phyloP scores from a whole-genome alignment of 2,797 vertebrate genomes.

The Coregonus ussuriensis region DNA sequence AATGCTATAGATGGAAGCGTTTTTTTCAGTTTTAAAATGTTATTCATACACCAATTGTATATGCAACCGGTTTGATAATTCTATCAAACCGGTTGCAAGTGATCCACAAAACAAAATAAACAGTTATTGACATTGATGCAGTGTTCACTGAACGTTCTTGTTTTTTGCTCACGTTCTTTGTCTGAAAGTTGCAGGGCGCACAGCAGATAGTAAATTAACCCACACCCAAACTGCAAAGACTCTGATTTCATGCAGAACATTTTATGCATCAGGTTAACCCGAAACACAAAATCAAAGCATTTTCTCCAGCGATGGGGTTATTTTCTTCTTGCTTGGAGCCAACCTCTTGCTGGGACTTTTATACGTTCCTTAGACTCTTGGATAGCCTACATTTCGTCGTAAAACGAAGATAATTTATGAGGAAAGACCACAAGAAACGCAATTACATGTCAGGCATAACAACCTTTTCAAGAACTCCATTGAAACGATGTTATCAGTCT shows the following conservation, averaged over 20 bases:
- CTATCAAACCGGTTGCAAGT: conserved; percentile 53
- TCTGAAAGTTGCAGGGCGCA: neutral
- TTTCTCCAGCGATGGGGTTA: conserved; percentile 54
- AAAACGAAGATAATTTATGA: conserved; percentile 56
- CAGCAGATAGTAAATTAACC: neutral
- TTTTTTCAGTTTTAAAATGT: conserved; percentile 51
- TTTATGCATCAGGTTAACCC: conserved; percentile 73
- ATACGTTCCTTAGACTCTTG: conserved; percentile 55
- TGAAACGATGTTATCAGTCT: conserved; percentile 45
- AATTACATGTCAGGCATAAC: conserved; percentile 52
- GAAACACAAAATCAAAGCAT: conserved; percentile 73
- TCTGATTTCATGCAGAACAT: conserved; percentile 67
- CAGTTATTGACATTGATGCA: conserved; percentile 41
- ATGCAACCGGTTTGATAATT: conserved; percentile 64
- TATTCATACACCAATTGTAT: conserved; percentile 45
- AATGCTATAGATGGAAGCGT: conserved; percentile 48
- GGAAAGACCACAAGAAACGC: conserved; percentile 49
- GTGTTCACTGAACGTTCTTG: conserved; percentile 7
- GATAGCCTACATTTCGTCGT: conserved; percentile 55
- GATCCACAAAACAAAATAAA: conserved; percentile 67
- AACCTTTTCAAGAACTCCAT: conserved; percentile 44
- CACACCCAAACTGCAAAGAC: conserved; percentile 13
- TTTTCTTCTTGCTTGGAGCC: conserved; percentile 51
- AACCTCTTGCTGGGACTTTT: conserved; percentile 58
- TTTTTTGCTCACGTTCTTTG: conserved; percentile 29